These are phyloP conservation scores for Acrossocheilus fasciatus DNA, from an alignment of 2,797 vertebrate species.

Conservation along the genomic window DNA sequence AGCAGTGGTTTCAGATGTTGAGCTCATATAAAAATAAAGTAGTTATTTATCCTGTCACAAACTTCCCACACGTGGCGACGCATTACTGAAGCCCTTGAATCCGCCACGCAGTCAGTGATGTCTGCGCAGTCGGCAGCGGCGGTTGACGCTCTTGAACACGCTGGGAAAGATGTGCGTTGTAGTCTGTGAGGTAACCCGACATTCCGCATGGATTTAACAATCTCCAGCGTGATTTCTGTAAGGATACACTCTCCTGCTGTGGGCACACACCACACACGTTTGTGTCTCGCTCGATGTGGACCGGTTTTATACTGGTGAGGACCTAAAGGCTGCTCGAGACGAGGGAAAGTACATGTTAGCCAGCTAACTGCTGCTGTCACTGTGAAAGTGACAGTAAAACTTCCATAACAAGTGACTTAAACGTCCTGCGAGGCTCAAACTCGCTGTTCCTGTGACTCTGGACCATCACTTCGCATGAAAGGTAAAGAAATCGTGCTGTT, in stretches of 20 bases:
- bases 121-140: neutral
- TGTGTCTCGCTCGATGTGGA: neutral
- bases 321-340: neutral
- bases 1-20: neutral
- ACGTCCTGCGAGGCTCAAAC: neutral
- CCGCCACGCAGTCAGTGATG: neutral
- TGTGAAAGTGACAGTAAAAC: constrained; percentile 28
- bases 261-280: neutral
- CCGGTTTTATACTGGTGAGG: neutral
- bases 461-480: neutral
- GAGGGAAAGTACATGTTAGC: constrained; percentile 5
- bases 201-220: constrained; percentile 45
- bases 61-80: neutral
- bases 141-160: constrained; percentile 13
- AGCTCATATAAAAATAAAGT: neutral
- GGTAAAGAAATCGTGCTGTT: neutral
- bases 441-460: neutral
- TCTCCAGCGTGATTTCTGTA: neutral
- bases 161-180: neutral
- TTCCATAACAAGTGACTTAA: neutral
- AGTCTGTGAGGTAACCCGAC: neutral
- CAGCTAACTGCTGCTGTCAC: constrained; percentile 29
- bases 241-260: neutral
- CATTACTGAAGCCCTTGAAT: constrained; percentile 23
- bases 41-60: neutral